Base-by-base conservation (phyloP, 2,888 invertebrate genomes). In the Lapara coniferarum region DNA sequence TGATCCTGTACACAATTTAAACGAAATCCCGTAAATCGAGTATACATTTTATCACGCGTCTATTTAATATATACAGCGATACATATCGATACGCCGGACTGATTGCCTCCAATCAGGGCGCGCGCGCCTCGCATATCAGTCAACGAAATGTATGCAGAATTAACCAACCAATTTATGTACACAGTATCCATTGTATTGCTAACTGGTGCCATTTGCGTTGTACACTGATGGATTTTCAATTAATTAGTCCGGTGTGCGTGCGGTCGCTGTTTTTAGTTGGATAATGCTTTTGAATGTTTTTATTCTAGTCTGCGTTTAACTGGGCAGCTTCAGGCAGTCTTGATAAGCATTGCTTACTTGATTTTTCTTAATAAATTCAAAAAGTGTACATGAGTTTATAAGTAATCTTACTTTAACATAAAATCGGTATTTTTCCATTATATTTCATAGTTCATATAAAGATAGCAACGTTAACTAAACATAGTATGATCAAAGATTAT, bases 101-200 rank as follows among this genome's bases (percentile, higher is more conserved):
- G 81, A 81, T 82, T 84, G 79, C 71, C 73, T 74, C 78, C 81
- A 84, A 81, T 81, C 82, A 81, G 78, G 74, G 73, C 72, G 79
- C 74, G 82, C 80, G 81, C 80, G 79, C 76, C 77, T 74, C 70
- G 81, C 81, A 81, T 81, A 80, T 69, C 63, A 69, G 25, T 68
- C 68, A 68, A 63, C 68, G 14, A 51, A 19, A 37, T 69, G 68
- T 59, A 63, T 69, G 74, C 74, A 72, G 72, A 79, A 76, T 75
- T 75, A 78, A 76, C 77, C 71, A 72, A 74, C 71, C 78, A 77
- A 78, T 81, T 78, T 81, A 72, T 71, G 70, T 73, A 74, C 72
- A 69, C 53, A 63, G 68, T 73, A 70, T 74, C 73, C 66, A 71
- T 66, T 73, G 69, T 59, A 71, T 59, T 66, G 53, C 44, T 69